These are phyloP conservation scores for Pocillopora grandis DNA, from an alignment of 92 coral and sea anemone genomes.

Conservation along the genomic window DNA sequence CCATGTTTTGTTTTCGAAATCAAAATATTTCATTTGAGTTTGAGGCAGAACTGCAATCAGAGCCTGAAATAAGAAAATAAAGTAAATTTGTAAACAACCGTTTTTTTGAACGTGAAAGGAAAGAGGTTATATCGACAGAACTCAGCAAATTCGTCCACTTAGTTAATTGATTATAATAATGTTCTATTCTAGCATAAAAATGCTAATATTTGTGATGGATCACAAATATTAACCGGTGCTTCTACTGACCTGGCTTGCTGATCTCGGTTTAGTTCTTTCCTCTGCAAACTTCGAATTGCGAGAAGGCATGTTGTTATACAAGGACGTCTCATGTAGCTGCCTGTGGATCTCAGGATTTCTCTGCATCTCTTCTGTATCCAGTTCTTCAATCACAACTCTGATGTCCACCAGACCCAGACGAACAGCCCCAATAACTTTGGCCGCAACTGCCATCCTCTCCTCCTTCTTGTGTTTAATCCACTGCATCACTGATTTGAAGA, in stretches of 20 bases:
- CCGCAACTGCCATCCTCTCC: slow-evolving; percentile 36
- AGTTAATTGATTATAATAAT: no score
- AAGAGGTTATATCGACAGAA: no score
- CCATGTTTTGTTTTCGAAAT: not conserved
- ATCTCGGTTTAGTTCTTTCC: not conserved
- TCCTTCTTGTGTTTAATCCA: slow-evolving; percentile 34
- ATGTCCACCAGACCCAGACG: slow-evolving; percentile 60
- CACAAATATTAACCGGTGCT: no score
- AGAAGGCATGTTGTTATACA: not conserved
- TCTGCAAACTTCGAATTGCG: not conserved
- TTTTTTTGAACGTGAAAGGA: no score
- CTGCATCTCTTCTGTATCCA: slow-evolving; percentile 1
- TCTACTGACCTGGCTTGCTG: not conserved
- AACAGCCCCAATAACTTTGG: slow-evolving; percentile 42
- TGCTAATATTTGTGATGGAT: no score
- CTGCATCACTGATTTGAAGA: slow-evolving; percentile 45
- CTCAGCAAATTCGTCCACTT: no score
- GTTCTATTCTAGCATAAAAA: no score
- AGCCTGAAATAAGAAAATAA: not conserved
- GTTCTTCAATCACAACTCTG: slow-evolving; percentile 6
- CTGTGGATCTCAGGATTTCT: not conserved
- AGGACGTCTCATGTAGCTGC: not conserved
- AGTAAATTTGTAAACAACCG: no score
- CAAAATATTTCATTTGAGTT: not conserved
- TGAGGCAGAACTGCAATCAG: no score